Evolutionary conservation across 2,888 invertebrate genomes (phyloP), one percentile per base, ranked within the genome.

Genomic region (Malachius bipustulatus): DNA sequence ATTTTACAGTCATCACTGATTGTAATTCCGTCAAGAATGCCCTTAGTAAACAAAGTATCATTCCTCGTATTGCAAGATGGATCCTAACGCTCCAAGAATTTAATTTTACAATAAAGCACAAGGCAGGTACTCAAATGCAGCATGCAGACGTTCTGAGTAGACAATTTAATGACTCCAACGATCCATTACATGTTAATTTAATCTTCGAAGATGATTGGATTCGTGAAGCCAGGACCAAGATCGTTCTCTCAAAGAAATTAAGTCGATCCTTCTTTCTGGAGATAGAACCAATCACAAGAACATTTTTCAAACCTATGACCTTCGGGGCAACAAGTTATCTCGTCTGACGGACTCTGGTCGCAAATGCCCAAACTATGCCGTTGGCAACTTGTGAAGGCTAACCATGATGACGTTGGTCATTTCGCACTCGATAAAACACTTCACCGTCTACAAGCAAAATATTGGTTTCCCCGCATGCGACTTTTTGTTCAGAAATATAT

Each of bases 91-190:
- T 44, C 26, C 39, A 46, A 34, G 37, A 44, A 16, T 46, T 41
- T 35, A 32, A 16, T 16, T 44, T 42, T 32, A 14, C 34, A 30
- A 38, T 29, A 6, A 13, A 30, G 27, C 40, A 45, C 28, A 39
- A 30, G 27, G 26, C 42, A 6, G 44, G 44, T 9, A 14, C 19
- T 4, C 43, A 42, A 35, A 55, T 60, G 52, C 11, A 36, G 30
- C 57, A 57, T 37, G 55, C 55, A 0, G 57, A 58, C 16, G 42
- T 54, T 24, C 36, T 55, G 35, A 52, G 50, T 40, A 12, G 55
- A 39, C 39, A 36, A 15, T 47, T 29, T 15, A 6, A 12, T 12
- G 24, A 24, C n/a, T 1, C n/a, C 13, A 12, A 32, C 9, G n/a
- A 16, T 11, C 4, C 13, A 9, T n/a, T 36, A 27, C 6, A 31